Evolutionary conservation across 2,888 invertebrate genomes (phyloP), one percentile per base, ranked within the genome.

Genomic region (Ashinkailepas kermadecensis): DNA sequence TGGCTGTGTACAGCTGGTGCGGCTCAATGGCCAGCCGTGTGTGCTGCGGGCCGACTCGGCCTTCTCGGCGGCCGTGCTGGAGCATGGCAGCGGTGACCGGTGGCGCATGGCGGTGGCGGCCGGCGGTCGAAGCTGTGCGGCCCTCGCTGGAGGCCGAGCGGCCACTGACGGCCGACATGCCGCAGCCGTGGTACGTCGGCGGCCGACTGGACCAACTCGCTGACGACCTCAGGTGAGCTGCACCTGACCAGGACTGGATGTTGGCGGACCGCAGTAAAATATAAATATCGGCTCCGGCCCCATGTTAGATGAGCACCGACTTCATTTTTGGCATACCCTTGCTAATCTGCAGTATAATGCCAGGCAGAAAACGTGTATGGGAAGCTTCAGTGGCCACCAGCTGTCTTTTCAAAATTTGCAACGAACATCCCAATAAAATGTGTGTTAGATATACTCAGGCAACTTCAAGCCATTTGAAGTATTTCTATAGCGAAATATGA

Each of bases 21-120:
- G 6, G 59, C 81, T 23, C 78, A 15, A 13, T 84, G 86, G 54
- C 74, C 74, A 10, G 18, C 54, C 54, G 74, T 74, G 74, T 25
- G 54, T 74, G 39, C 74, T 74, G 39, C 74, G 54, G 7, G 18
- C 92, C 90, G 86, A 95, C 95, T 96, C 96, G 96, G 85, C 0
- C 94, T 93, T 65, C 88, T 85, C 86, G 91, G 87, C 92, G 95
- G 85, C 90, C 90, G 84, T 90, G 90, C 83, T 91, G 91, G n/a
- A 59, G 91, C 91, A 21, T 92, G 74, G 65, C 84, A 86, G 87
- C 86, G 85, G 90, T 91, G 86, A 89, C 86, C 65, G 91, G 89
- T 92, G 93, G 94, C 6, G 92, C 91, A 62, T n/a, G n/a, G 95
- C 93, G n/a, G 92, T 90, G n/a, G 86, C 95, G 95, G 96, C 96